Evolutionary conservation across 2,113 vertebrate genomes (phyloP), one percentile per base, ranked within the genome.

Genomic region (Zapus hudsonius): DNA sequence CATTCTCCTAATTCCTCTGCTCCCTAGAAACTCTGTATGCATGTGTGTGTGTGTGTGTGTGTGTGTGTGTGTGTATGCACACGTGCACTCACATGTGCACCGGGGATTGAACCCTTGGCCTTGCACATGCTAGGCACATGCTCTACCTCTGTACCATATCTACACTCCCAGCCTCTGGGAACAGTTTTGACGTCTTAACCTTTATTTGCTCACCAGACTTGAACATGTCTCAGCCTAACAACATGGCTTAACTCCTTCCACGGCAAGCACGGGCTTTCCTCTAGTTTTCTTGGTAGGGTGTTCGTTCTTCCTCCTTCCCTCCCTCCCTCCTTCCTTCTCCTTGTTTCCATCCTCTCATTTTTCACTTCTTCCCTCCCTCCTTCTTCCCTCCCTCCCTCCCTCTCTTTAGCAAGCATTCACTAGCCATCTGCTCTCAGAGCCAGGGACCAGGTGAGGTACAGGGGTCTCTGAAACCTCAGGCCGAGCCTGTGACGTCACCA

Each of bases 171-270:
- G 40, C 42, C 11, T n/a, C 55, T n/a, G 67, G 11, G 20, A 79
- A 55, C 8, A 94, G 7, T 79, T 73, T 75, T 93, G 42, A 75
- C 75, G 40, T 90, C 47, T 90, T 85, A 81, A 66, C 36, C 93
- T 89, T 55, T n/a, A 11, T 64, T 89, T 84, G 72, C n/a, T 47
- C 25, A 69, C 5, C 0, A 81, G 61, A 94, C 29, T 90, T 91
- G 59, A 79, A 93, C 61, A 83, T 64, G 22, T n/a, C 59, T 94
- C 31, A 74, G 57, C 25, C 75, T 87, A 80, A 69, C 36, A 27
- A 4, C 33, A 25, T 55, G n/a, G 33, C 36, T 76, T 78, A 40
- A 83, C 29, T 83, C 9, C n/a, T 87, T 57, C 61, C 7, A 69
- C 17, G 25, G 87, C 25, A 36, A 42, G 23, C 75, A 33, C 61